These are phyloP conservation scores for Pimephales promelas DNA, from an alignment of 2,113 vertebrate species.

Conservation along the genomic window DNA sequence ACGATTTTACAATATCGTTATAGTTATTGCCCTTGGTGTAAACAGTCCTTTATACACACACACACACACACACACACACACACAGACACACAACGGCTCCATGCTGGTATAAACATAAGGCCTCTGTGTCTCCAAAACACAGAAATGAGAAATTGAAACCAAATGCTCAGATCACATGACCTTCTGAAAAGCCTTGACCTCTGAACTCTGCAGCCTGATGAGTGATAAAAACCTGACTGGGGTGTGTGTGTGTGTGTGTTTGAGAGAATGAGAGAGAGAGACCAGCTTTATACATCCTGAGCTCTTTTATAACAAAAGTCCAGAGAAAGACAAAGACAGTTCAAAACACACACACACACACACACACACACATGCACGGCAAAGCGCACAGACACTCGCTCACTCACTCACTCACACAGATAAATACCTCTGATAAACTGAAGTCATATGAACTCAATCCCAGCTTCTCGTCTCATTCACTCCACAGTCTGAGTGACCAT, in stretches of 20 bases:
- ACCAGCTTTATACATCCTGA: background rate
- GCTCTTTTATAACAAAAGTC: background rate
- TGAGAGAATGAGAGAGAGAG: background rate
- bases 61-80: background rate
- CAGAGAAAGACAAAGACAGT: background rate
- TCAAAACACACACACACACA: background rate
- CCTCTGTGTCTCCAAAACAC: background rate
- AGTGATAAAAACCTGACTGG: slow-evolving; percentile 21
- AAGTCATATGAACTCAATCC: background rate
- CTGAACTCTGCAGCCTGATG: slow-evolving; percentile 15
- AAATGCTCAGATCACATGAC: slow-evolving; percentile 37
- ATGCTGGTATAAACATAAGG: background rate
- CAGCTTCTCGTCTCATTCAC: slow-evolving; percentile 5
- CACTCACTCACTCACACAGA: background rate
- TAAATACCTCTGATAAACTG: background rate
- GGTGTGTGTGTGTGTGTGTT: background rate
- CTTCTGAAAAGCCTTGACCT: slow-evolving; percentile 20
- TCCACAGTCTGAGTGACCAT: background rate
- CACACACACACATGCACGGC: background rate
- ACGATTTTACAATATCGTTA: too few relatives aligned
- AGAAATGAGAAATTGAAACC: slow-evolving; percentile 27
- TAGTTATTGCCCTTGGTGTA: too few relatives aligned
- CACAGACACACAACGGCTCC: background rate
- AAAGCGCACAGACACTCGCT: too few relatives aligned
- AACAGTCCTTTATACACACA: background rate